Base-by-base conservation (phyloP, 23 tunicate species). In the Aplidium turbinatum region DNA sequence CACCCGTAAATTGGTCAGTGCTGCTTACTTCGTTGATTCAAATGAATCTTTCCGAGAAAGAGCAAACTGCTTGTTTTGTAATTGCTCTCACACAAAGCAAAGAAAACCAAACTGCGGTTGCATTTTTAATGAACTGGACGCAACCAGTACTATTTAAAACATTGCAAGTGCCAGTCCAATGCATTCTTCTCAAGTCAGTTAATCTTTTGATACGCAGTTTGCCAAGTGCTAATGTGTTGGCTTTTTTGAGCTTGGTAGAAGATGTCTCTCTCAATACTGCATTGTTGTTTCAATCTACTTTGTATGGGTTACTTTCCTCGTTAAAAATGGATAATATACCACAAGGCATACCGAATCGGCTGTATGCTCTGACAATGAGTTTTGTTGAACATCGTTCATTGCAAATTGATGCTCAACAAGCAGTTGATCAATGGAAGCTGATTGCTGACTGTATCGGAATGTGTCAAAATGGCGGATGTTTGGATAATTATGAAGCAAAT, bases 1-100 rank as follows among this genome's bases (percentile, higher is more conserved):
- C 91, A 27, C 91, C 91, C 1, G 83, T 85, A 18, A 70, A 85
- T 47, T 85, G 83, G 91, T n/a, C 40, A 7, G 23, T 21, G 1
- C 53, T 42, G 6, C 32, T 81, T 24, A 25, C 69, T 6, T 31
- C 48, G 23, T 4, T 73, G 16, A 25, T 60, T 26, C 33, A 45
- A 0, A 23, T 56, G 11, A 70, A 64, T 1, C 47, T 36, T 18
- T 24, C 47, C 46, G 83, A 60, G 45, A 38, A 36, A 18, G 54
- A 64, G 7, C 51, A 38, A 68, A 67, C 30, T 18, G 32, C 63
- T 58, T 68, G 76, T 30, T 3, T 85, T 1, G 21, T 23, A 25
- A 25, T 85, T 22, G 42, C 47, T 16, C 33, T 77, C 39, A 35
- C 78, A 6, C 83, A 78, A 46, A 57, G 53, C 57, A 29, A 18